phyloP scores from a whole-genome alignment of 2,113 vertebrate genomes.

The Spea multiplicata region DNA sequence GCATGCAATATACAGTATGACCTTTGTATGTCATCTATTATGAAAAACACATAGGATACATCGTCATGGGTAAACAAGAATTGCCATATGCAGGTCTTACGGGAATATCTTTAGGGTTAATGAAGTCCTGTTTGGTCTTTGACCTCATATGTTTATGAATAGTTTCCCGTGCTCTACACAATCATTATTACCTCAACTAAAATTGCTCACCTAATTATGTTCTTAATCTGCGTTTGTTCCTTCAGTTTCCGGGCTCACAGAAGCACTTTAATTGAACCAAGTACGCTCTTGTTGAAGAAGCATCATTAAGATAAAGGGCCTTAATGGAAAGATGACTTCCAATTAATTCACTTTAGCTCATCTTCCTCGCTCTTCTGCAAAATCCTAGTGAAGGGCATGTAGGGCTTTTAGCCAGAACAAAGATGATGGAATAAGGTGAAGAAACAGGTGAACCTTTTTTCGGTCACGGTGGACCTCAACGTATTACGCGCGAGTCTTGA shows the following conservation, averaged over 20 bases:
- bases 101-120: too few species aligned
- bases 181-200: constrained; percentile 14
- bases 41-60: too few species aligned
- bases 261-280: constrained; percentile 34
- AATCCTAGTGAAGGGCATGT: neutral
- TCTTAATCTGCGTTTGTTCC: constrained; percentile 32
- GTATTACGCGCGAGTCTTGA: too few species aligned
- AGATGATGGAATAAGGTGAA: neutral
- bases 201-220: constrained; percentile 37
- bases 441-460: neutral
- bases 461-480: too few species aligned
- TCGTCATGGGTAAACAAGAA: too few species aligned
- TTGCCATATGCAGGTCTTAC: too few species aligned
- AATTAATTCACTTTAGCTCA: constrained; percentile 19
- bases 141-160: constrained; percentile 16
- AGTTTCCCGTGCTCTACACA: constrained; percentile 3
- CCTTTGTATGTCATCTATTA: too few species aligned
- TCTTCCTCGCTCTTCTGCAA: neutral
- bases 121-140: neutral
- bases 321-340: constrained; percentile 11
- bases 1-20: too few species aligned
- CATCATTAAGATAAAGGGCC: constrained; percentile 30
- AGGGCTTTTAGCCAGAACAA: neutral
- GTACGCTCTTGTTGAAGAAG: constrained; percentile 29
- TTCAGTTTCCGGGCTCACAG: constrained; percentile 16